Evolutionary conservation across 2,797 vertebrate species (phyloP), one percentile per base, ranked within the genome.

Genomic region (Heteromormyrus szaboi): DNA sequence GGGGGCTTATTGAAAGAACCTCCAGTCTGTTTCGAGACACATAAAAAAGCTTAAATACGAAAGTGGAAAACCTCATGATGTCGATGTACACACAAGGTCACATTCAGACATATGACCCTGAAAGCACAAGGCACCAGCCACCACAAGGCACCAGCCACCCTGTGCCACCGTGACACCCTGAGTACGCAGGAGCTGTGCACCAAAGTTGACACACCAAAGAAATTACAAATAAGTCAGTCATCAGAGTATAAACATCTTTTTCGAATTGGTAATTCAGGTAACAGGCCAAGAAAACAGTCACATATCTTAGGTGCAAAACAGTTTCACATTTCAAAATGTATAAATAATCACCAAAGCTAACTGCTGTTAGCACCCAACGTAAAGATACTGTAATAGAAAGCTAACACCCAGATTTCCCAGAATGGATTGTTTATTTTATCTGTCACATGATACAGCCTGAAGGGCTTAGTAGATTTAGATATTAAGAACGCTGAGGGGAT

Each of bases 351-450:
- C 14, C 7, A 44, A n/a, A 44, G 37, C 37, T 79, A 79, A 19
- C 37, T 4, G 87, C 72, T 91, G 90, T 93, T 92, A 93, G 89
- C 90, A 90, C 90, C 89, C 72, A 68, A 86, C 84, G 92, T 90
- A 51, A 44, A 65, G 87, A 76, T 44, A 46, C 72, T 51, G 54
- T 22, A 90, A 81, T 85, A 68, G n/a, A 83, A 89, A 87, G 22
- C n/a, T 50, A 72, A 88, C 25, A 37, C 65, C 17, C 72, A 86
- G 50, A 37, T 41, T 56, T 37, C 25, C 37, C 37, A 86, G 50
- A 54, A 86, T 56, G 85, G 22, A 33, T 86, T 86, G 25, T 86
- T 86, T 86, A 46, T 84, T 85, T 54, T 37, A n/a, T 86, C 29
- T 37, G 48, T 14, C 53, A 37, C 22, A 41, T 86, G 51, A 37